A percentile compares a stretch with the other conserved stretches of the same genome.
phyloP scores from a whole-genome alignment of 1,140 invertebrate genomes.

The Drosophila pruinosa region DNA sequence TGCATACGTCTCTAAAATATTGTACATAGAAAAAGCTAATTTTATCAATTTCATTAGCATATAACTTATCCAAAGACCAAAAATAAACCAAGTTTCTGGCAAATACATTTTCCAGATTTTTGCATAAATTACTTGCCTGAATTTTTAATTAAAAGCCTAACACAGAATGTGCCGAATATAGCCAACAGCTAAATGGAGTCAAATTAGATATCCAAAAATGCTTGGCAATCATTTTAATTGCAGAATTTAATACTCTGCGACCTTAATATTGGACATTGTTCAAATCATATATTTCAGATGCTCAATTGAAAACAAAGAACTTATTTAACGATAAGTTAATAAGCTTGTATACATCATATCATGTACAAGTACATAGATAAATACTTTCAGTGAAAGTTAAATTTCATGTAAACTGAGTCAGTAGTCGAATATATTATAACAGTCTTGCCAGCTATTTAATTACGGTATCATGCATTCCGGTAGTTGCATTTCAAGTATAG shows the following conservation, averaged over 20 bases:
- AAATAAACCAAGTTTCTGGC: not conserved
- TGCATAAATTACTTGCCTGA: slow-evolving; percentile 32
- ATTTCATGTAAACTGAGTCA: not conserved
- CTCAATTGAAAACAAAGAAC: not conserved
- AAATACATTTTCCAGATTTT: slow-evolving; percentile 17
- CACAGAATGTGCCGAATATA: not conserved
- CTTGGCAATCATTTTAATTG: not conserved
- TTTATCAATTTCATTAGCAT: slow-evolving; percentile 39
- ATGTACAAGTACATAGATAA: not conserved
- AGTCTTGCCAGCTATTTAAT: slow-evolving; percentile 1
- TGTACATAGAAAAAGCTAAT: slow-evolving; percentile 1
- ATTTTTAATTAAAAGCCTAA: slow-evolving; percentile 5
- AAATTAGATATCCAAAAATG: not conserved
- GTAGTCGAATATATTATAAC: not conserved
- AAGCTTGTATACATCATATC: too few relatives aligned
- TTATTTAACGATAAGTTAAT: not conserved
- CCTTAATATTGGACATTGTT: not conserved
- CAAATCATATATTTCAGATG: not conserved
- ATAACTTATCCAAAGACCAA: slow-evolving; percentile 25
- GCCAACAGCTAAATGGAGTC: not conserved
- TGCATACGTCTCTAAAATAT: slow-evolving; percentile 34
- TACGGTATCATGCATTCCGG: slow-evolving; percentile 2
- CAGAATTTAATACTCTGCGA: not conserved
- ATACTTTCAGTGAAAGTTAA: slow-evolving; percentile 23
- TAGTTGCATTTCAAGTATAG: slow-evolving; percentile 2